These are phyloP conservation scores for Orthonyx spaldingii DNA, from an alignment of 2,113 vertebrate species.

Conservation along the genomic window DNA sequence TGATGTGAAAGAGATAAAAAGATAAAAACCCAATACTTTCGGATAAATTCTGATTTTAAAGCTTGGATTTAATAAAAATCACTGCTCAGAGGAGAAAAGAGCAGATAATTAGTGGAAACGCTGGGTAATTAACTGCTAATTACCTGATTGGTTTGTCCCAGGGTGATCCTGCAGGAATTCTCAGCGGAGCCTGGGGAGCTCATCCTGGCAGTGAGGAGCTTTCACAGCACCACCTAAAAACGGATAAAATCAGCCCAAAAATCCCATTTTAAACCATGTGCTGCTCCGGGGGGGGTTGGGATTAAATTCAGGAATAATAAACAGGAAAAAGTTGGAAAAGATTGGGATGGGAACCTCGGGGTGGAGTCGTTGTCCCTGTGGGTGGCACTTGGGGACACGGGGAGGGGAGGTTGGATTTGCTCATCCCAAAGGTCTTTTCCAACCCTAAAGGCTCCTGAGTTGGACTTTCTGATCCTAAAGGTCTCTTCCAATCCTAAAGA, in stretches of 20 bases:
- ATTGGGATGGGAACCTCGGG: neutral
- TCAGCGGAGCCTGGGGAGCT: slow-evolving; percentile 74
- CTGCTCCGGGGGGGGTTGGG: too few relatives aligned
- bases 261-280: neutral
- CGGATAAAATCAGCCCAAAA: neutral
- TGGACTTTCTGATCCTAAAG: neutral
- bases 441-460: neutral
- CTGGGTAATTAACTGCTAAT: neutral
- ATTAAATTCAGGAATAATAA: too few relatives aligned
- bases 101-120: neutral
- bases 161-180: slow-evolving; percentile 74
- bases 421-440: neutral
- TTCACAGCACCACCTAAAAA: too few relatives aligned
- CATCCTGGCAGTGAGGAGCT: slow-evolving; percentile 83
- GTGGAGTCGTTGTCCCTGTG: neutral
- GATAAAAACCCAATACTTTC: too few relatives aligned
- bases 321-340: neutral
- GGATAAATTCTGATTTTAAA: neutral
- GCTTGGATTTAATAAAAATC: neutral
- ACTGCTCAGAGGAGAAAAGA: neutral
- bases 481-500: neutral
- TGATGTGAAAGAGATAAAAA: too few relatives aligned
- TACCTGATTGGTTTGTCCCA: slow-evolving; percentile 85
- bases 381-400: neutral
- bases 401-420: neutral